Evolutionary conservation across 2,113 vertebrate species (phyloP).

Genomic region (Leucopsar rothschildi): DNA sequence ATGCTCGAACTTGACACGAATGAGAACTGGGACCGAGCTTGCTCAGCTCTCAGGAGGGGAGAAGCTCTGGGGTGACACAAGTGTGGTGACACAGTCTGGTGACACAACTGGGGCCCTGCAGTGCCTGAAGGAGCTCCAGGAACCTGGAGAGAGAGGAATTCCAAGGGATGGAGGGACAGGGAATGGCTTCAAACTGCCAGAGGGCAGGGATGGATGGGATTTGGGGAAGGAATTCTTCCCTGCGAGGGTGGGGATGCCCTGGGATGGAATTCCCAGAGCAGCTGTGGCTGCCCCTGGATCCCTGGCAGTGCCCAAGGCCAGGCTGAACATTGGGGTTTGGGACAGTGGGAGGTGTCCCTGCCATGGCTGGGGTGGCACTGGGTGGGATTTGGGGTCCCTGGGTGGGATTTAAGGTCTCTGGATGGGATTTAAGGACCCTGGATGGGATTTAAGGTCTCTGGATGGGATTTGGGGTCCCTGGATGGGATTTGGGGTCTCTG

Average conservation of each 20-base stretch:
- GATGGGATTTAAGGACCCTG: background rate
- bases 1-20: background rate
- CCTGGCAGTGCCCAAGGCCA: background rate
- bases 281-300: background rate
- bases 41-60: background rate
- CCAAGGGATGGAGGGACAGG: background rate
- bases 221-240: accelerated
- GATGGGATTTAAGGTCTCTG: no score
- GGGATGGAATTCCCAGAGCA: background rate
- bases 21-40: background rate
- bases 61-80: background rate
- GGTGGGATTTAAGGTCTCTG: accelerated
- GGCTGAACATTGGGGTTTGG: background rate
- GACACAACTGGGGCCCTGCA: background rate
- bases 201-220: accelerated
- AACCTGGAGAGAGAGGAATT: background rate
- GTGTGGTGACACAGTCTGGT: background rate
- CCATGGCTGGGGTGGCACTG: background rate
- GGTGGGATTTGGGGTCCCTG: background rate
- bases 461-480: accelerated
- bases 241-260: background rate
- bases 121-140: background rate
- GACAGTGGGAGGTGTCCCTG: background rate
- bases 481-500: background rate
- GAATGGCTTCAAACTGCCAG: background rate